A percentile compares a stretch with the other conserved stretches of the same genome.
These are phyloP conservation scores for Peromyscus leucopus DNA, from an alignment of 2,113 vertebrate genomes.

Conservation along the genomic window DNA sequence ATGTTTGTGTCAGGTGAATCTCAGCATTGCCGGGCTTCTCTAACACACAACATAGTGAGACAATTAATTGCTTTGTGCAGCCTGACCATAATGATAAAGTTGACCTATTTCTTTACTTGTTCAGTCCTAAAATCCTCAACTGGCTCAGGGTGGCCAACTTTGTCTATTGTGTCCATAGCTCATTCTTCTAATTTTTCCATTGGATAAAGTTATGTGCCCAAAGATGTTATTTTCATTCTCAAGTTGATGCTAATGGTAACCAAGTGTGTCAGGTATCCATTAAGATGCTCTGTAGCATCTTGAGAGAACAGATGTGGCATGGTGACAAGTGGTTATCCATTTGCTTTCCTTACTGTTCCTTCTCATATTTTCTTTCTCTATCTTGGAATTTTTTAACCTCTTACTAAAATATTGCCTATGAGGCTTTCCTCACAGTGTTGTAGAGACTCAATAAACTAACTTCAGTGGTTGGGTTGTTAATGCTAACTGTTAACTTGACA, in stretches of 20 bases:
- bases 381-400: neutral
- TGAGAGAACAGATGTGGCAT: accelerated
- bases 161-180: no score
- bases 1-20: neutral
- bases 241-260: neutral
- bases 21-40: neutral
- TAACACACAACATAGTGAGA: neutral
- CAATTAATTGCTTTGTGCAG: neutral
- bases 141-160: no score
- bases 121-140: accelerated
- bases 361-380: neutral
- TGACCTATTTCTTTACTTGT: no score
- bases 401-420: neutral
- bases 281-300: neutral
- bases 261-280: accelerated
- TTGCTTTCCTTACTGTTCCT: neutral
- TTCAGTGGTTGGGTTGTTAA: neutral
- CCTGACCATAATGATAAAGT: neutral
- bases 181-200: neutral
- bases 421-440: neutral
- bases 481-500: neutral
- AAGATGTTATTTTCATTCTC: neutral
- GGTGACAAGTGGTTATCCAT: accelerated
- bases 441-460: neutral
- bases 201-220: neutral